These are phyloP conservation scores for Ramphastos sulfuratus DNA, from an alignment of 2,113 vertebrate genomes.

Conservation along the genomic window DNA sequence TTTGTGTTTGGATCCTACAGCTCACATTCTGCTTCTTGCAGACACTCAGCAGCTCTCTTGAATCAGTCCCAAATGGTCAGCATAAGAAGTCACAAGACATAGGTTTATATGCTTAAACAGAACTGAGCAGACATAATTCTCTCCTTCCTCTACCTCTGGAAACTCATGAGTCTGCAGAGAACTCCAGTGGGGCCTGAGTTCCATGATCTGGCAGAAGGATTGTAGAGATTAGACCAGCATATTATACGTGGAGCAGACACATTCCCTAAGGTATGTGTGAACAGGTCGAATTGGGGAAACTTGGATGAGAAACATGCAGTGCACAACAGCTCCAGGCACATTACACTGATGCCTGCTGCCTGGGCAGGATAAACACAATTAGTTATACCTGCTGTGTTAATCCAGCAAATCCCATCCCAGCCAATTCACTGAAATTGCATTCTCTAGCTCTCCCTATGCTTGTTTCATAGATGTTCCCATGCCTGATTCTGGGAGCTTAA, in stretches of 20 bases:
- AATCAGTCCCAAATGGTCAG: neutral
- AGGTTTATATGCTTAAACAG: neutral
- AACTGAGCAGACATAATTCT: neutral
- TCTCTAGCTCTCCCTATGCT: constrained; percentile 21
- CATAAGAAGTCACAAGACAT: neutral
- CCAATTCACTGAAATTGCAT: constrained; percentile 42
- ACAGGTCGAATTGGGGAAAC: constrained; percentile 1
- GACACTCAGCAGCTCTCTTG: neutral
- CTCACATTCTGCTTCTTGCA: neutral
- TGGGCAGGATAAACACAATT: constrained; percentile 44
- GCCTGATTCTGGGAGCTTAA: constrained; percentile 42
- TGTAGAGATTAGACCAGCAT: neutral
- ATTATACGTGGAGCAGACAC: constrained; percentile 11
- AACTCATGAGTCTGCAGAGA: neutral
- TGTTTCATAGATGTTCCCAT: neutral
- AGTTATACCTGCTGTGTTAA: constrained; percentile 57
- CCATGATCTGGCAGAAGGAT: constrained; percentile 10
- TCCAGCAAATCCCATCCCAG: constrained; percentile 40
- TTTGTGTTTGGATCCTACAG: neutral
- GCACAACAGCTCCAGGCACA: constrained; percentile 42
- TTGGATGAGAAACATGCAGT: constrained; percentile 34
- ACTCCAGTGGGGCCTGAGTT: neutral
- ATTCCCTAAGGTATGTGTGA: constrained; percentile 35
- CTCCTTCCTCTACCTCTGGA: neutral
- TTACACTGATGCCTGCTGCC: constrained; percentile 40